These are phyloP conservation scores for Trichogramma pretiosum DNA, from an alignment of 1,140 invertebrate genomes.

Conservation along the genomic window DNA sequence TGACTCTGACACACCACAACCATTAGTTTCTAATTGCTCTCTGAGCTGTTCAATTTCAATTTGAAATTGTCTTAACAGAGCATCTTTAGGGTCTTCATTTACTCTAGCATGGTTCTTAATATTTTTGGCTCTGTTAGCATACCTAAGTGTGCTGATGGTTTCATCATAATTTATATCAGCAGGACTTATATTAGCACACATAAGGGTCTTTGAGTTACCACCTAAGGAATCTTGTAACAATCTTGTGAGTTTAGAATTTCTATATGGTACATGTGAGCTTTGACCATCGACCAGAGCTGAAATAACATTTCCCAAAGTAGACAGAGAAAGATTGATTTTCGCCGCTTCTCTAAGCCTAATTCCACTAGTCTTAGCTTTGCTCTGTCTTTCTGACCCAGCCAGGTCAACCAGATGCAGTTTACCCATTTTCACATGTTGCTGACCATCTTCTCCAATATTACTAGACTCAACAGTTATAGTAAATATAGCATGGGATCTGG, in stretches of 20 bases:
- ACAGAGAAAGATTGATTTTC: slow-evolving; percentile 91
- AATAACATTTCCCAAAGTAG: slow-evolving; percentile 90
- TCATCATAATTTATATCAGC: slow-evolving; percentile 96
- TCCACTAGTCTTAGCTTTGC: slow-evolving; percentile 84
- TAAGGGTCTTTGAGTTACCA: slow-evolving; percentile 94
- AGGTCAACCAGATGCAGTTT: slow-evolving; percentile 78
- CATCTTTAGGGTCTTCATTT: slow-evolving; percentile 98
- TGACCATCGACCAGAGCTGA: slow-evolving; percentile 90
- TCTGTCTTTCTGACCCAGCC: slow-evolving; percentile 80
- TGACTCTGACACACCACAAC: slow-evolving; percentile 33
- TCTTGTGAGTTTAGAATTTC: slow-evolving; percentile 88
- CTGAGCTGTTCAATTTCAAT: slow-evolving; percentile 89
- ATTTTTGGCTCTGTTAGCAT: slow-evolving; percentile 94
- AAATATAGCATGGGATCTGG: slow-evolving; percentile 81
- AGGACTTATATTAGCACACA: slow-evolving; percentile 93
- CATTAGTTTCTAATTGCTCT: slow-evolving; percentile 69
- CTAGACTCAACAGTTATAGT: slow-evolving; percentile 78
- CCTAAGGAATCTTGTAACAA: slow-evolving; percentile 90
- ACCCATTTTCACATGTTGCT: slow-evolving; percentile 64
- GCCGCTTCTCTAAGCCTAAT: slow-evolving; percentile 85
- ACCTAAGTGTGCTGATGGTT: slow-evolving; percentile 91
- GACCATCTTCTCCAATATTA: slow-evolving; percentile 52
- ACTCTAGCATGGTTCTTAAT: slow-evolving; percentile 94
- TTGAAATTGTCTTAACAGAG: slow-evolving; percentile 89
- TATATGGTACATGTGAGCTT: slow-evolving; percentile 87